Conservation (phyloP, 1,140 invertebrate species). For the Helicoverpa zea region DNA sequence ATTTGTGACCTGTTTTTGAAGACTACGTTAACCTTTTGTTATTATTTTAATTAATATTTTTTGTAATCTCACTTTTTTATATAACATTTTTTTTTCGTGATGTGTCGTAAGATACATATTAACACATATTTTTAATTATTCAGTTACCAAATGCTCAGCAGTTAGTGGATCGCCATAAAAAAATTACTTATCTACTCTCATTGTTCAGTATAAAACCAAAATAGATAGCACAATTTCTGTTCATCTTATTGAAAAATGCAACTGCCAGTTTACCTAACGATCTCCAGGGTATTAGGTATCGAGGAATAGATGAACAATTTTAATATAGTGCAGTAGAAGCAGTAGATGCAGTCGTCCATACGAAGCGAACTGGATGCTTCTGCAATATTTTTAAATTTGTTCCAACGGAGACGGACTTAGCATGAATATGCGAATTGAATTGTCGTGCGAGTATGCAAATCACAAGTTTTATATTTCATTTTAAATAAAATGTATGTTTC, state of each 20-base stretch:
- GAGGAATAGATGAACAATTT: constrained; percentile 44
- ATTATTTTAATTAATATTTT: too few relatives aligned
- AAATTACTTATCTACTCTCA: too few relatives aligned
- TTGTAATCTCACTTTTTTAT: too few relatives aligned
- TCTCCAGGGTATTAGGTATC: neutral
- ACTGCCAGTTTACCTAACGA: too few relatives aligned
- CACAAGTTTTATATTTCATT: constrained; percentile 26
- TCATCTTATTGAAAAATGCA: too few relatives aligned
- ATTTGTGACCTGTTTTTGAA: neutral
- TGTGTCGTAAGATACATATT: too few relatives aligned
- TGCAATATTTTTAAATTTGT: constrained; percentile 49
- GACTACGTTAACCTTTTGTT: neutral
- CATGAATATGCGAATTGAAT: constrained; percentile 48
- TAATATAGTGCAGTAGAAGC: constrained; percentile 56
- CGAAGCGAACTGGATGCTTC: neutral
- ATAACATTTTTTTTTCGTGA: too few relatives aligned
- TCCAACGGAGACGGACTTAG: constrained; percentile 21
- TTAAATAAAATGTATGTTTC: constrained; percentile 29
- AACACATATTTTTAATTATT: too few relatives aligned
- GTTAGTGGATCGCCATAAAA: too few relatives aligned
- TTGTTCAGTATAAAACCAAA: too few relatives aligned
- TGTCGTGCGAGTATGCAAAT: constrained; percentile 36
- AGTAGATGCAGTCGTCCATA: constrained; percentile 39
- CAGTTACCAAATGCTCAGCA: too few relatives aligned
- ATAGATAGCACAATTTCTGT: too few relatives aligned